Percentiles rank a stretch among this genome's conserved stretches.
Conservation (phyloP, 2,888 invertebrate species). For the Euproctis similis region DNA sequence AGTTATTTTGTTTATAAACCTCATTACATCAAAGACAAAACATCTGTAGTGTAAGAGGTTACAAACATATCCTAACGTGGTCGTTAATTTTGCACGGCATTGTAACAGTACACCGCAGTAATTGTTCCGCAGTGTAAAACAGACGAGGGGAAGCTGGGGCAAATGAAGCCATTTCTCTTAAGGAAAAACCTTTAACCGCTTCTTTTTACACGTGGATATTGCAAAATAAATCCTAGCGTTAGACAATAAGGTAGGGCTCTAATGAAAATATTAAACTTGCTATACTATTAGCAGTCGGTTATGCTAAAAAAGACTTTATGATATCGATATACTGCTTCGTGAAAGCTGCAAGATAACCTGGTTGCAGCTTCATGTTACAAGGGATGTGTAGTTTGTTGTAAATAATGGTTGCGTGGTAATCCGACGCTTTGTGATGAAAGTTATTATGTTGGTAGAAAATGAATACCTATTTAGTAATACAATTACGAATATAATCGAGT, state of each 20-base stretch:
- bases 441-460: too few species aligned
- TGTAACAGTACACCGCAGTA: slow-evolving; percentile 41
- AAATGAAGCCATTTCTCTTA: slow-evolving; percentile 50
- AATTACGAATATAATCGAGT: too few species aligned
- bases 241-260: not conserved
- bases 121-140: slow-evolving; percentile 33
- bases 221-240: not conserved
- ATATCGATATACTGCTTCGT: slow-evolving; percentile 5
- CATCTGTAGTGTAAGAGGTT: not conserved
- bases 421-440: slow-evolving; percentile 7
- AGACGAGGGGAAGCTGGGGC: slow-evolving; percentile 30
- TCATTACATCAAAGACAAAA: too few species aligned
- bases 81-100: slow-evolving; percentile 55
- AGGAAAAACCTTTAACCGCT: slow-evolving; percentile 5
- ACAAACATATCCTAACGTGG: slow-evolving; percentile 13
- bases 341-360: slow-evolving; percentile 13
- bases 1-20: too few species aligned
- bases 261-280: not conserved
- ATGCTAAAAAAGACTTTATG: slow-evolving; percentile 3
- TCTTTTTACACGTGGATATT: not conserved
- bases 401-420: slow-evolving; percentile 42
- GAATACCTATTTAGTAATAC: too few species aligned
- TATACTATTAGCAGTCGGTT: not conserved
- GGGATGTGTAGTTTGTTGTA: slow-evolving; percentile 48
- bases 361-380: slow-evolving; percentile 29